Evolutionary conservation across 2,113 vertebrate species (phyloP).

Genomic region (Myodes glareolus): DNA sequence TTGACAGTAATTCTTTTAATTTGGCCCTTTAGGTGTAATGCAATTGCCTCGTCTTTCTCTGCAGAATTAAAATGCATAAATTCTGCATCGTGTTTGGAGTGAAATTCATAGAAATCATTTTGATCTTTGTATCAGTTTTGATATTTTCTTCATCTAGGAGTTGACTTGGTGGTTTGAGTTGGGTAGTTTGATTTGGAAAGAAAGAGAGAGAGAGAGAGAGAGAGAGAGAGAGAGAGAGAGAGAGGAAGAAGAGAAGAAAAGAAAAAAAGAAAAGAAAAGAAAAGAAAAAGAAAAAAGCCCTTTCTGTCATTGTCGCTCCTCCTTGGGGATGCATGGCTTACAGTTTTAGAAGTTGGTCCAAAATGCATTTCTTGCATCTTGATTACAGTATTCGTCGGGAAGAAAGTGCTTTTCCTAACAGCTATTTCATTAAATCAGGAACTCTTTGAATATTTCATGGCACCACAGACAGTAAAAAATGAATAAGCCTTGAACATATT

Average conservation of each 20-base stretch:
- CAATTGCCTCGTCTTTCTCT: neutral
- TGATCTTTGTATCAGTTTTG: constrained; percentile 26
- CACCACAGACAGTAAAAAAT: constrained; percentile 65
- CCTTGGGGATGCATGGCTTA: constrained; percentile 21
- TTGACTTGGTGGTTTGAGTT: neutral
- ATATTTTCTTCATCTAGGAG: constrained; percentile 42
- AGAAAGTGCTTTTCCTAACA: constrained; percentile 22
- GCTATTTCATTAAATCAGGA: constrained; percentile 55
- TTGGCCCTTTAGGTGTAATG: neutral
- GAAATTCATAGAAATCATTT: constrained; percentile 40
- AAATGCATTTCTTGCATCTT: constrained; percentile 59
- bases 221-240: too few species aligned
- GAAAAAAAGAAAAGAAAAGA: neutral
- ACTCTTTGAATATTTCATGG: constrained; percentile 66
- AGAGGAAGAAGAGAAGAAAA: neutral
- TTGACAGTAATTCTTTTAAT: neutral
- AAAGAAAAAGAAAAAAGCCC: neutral
- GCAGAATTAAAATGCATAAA: neutral
- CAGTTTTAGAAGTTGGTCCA: constrained; percentile 37
- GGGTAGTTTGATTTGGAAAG: neutral
- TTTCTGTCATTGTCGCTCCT: constrained; percentile 26
- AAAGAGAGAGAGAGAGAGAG: too few species aligned
- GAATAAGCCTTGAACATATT: constrained; percentile 31
- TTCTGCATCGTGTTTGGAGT: neutral
- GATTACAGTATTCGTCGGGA: constrained; percentile 50